Evolutionary conservation across 92 coral and sea anemone genomes (phyloP).

Genomic region (Meandrina meandrites): DNA sequence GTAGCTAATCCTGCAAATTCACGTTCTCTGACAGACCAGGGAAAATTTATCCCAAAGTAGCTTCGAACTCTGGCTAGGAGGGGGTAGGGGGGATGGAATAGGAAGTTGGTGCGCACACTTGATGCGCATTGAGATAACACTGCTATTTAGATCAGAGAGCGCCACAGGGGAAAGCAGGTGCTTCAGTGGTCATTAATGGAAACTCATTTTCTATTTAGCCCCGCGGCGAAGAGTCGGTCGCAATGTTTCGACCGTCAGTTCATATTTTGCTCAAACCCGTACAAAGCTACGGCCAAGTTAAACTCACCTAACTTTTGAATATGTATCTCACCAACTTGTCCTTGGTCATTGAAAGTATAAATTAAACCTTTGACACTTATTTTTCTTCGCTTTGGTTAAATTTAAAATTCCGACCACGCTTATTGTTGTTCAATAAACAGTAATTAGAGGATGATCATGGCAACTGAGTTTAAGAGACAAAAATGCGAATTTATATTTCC

Average conservation of each 20-base stretch:
- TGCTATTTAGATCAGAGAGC: neutral
- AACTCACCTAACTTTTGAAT: neutral
- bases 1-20: neutral
- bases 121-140: neutral
- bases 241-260: neutral
- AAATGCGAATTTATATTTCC: neutral
- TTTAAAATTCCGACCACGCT: neutral
- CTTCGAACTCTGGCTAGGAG: neutral
- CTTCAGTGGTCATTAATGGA: neutral
- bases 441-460: neutral
- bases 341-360: neutral
- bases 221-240: neutral
- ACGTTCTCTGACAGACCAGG: neutral
- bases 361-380: neutral
- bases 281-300: neutral
- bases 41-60: neutral
- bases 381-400: neutral
- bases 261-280: neutral
- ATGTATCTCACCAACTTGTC: neutral
- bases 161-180: neutral
- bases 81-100: too few species aligned
- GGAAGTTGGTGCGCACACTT: neutral
- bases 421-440: neutral
- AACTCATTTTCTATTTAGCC: neutral
- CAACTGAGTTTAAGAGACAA: neutral